phyloP scores from a whole-genome alignment of 2,113 vertebrate genomes.

The Atherinomorus stipes region DNA sequence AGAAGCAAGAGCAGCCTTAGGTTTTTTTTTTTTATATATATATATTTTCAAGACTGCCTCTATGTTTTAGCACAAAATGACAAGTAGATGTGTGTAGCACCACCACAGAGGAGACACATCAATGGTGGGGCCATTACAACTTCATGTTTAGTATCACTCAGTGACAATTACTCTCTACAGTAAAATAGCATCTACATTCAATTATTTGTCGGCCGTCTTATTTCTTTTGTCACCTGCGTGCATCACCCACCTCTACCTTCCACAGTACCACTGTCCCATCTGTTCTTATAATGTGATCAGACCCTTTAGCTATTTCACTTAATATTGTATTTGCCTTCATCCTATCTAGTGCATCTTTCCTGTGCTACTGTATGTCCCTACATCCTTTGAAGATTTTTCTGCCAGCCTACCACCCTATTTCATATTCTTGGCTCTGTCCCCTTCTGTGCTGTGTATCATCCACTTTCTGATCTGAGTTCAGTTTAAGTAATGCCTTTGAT shows the following conservation, averaged over 20 bases:
- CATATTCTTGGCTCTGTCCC: slow-evolving; percentile 30
- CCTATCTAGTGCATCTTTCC: neutral
- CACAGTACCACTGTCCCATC: neutral
- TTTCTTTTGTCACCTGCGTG: neutral
- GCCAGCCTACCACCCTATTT: neutral
- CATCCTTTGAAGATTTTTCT: slow-evolving; percentile 2
- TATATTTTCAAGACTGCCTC: too few species aligned
- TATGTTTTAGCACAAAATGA: neutral
- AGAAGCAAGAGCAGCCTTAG: neutral
- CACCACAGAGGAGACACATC: neutral
- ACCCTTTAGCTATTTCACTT: neutral
- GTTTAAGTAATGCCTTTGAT: slow-evolving; percentile 74
- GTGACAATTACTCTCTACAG: neutral
- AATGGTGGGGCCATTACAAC: too few species aligned
- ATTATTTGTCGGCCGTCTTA: neutral
- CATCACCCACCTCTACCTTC: neutral
- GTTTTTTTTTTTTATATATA: neutral
- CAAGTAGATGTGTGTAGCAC: neutral
- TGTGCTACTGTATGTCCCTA: neutral
- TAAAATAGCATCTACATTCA: neutral
- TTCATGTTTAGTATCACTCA: too few species aligned
- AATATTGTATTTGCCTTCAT: neutral
- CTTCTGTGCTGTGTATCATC: slow-evolving; percentile 21
- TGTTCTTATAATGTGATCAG: neutral
- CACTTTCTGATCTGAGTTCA: slow-evolving; percentile 61